These are phyloP conservation scores for Dolichotis patagonum DNA, from an alignment of 2,113 vertebrate species.

Conservation along the genomic window DNA sequence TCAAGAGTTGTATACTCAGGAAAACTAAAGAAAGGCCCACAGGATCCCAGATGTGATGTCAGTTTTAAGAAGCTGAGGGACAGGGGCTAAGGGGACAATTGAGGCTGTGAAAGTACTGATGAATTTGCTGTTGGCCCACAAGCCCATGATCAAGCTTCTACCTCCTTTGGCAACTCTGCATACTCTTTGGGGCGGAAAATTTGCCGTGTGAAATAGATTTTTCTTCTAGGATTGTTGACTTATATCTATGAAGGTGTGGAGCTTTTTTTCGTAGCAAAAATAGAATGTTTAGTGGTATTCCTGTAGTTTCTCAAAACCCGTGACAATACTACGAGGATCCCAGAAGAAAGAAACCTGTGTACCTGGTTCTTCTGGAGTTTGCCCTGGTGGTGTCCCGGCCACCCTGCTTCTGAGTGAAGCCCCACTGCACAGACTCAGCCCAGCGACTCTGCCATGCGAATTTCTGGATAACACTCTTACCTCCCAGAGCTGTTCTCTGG, in stretches of 20 bases:
- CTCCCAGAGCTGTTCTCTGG: background rate
- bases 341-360: background rate
- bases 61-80: background rate
- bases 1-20: background rate
- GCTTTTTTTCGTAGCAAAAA: conserved; percentile 39
- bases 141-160: background rate
- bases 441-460: background rate
- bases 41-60: background rate
- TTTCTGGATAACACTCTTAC: background rate
- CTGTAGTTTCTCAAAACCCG: background rate
- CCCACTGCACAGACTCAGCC: background rate
- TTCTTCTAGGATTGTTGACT: background rate
- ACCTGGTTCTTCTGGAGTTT: background rate
- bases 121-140: conserved; percentile 12
- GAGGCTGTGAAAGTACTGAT: background rate
- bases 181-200: background rate
- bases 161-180: background rate
- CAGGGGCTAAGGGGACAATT: background rate
- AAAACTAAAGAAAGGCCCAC: background rate
- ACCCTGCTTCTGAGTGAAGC: background rate
- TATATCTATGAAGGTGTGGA: fast-evolving
- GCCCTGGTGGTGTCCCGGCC: background rate
- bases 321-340: background rate
- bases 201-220: background rate
- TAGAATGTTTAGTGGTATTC: background rate